Percentiles rank a stretch among this genome's conserved stretches.
Conservation (phyloP, 2,113 vertebrate species). For the Campylomormyrus tamandua region DNA sequence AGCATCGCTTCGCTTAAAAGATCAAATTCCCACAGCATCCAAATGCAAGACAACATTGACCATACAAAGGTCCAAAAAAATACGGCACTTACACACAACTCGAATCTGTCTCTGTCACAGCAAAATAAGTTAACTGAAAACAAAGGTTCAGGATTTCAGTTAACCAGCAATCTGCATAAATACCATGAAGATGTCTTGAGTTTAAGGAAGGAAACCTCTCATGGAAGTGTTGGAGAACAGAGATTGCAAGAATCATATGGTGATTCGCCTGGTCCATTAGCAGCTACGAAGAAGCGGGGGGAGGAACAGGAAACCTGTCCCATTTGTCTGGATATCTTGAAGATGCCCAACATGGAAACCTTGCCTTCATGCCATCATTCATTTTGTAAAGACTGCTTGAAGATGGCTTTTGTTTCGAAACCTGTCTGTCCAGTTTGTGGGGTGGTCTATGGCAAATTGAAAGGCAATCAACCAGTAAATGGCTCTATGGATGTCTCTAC, state of each 20-base stretch:
- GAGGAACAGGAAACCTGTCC: conserved; percentile 43
- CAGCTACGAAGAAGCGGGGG: neutral
- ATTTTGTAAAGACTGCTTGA: conserved; percentile 55
- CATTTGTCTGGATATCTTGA: conserved; percentile 57
- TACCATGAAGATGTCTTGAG: conserved; percentile 28
- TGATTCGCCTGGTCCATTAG: neutral
- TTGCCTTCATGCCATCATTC: conserved; percentile 53
- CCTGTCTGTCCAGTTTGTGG: conserved; percentile 60
- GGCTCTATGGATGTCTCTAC: conserved; percentile 37
- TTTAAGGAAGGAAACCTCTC: neutral
- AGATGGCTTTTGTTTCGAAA: conserved; percentile 51
- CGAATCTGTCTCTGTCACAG: neutral
- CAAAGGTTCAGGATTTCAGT: neutral
- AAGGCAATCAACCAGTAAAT: conserved; percentile 52
- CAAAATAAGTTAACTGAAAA: neutral
- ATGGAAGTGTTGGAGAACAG: neutral
- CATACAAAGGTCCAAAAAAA: neutral
- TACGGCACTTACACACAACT: neutral
- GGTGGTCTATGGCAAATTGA: conserved; percentile 47
- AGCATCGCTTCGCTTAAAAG: neutral
- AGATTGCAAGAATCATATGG: neutral
- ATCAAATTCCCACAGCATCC: neutral
- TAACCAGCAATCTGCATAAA: conserved; percentile 12
- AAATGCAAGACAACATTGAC: neutral
- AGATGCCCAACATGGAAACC: conserved; percentile 23